Evolutionary conservation across 2,888 invertebrate species (phyloP).

Genomic region (Papilio elwesi): DNA sequence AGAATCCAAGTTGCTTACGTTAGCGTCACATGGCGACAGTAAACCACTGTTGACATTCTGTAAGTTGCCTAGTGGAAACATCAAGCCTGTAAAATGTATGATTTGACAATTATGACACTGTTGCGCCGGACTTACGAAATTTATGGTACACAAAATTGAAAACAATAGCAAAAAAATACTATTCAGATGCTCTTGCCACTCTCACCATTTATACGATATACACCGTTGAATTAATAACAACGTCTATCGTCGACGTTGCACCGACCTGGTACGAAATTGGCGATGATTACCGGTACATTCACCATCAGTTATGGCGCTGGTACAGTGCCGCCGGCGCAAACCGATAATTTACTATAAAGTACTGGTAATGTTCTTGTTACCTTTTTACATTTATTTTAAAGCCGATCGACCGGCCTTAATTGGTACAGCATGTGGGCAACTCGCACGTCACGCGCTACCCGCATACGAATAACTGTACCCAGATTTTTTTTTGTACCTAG

Average conservation of each 20-base stretch:
- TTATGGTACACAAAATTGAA: too few species aligned
- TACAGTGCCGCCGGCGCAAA: constrained; percentile 55
- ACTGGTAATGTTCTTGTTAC: constrained; percentile 63
- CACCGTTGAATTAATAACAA: constrained; percentile 2
- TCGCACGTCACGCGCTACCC: constrained; percentile 45
- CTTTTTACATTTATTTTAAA: constrained; percentile 53
- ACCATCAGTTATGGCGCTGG: constrained; percentile 57
- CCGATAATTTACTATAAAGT: constrained; percentile 64
- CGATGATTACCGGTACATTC: constrained; percentile 59
- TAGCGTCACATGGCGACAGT: too few species aligned
- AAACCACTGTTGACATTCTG: too few species aligned
- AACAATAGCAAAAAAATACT: too few species aligned
- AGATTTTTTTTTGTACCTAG: constrained; percentile 29
- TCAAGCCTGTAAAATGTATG: too few species aligned
- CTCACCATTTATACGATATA: too few species aligned
- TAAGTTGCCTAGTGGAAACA: too few species aligned
- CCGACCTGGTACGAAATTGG: constrained; percentile 63
- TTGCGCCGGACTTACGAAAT: too few species aligned
- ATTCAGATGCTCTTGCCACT: too few species aligned
- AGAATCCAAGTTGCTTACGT: too few species aligned
- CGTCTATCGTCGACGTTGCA: constrained; percentile 24
- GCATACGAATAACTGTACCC: constrained; percentile 43
- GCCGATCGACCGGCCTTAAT: constrained; percentile 50
- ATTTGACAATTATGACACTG: too few species aligned
- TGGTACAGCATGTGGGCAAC: constrained; percentile 48